Evolutionary conservation across 2,888 invertebrate genomes (phyloP).

Genomic region (Andricus curvator): DNA sequence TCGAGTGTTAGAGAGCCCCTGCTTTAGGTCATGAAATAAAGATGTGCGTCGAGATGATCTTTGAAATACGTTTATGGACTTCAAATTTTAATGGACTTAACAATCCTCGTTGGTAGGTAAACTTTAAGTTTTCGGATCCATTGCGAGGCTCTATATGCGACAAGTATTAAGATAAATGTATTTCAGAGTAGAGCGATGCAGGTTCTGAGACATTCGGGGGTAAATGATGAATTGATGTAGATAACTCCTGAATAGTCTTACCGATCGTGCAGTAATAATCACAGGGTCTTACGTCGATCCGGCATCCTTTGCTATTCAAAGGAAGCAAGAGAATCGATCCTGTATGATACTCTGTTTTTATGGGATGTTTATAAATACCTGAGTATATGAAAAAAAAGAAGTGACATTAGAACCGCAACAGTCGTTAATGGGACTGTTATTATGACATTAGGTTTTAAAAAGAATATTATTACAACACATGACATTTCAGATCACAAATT

Average conservation of each 20-base stretch:
- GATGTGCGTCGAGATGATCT: slow-evolving; percentile 1
- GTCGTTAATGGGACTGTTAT: slow-evolving; percentile 23
- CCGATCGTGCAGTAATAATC: neutral
- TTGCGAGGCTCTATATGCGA: slow-evolving; percentile 4
- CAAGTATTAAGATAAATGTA: slow-evolving; percentile 27
- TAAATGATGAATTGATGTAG: slow-evolving; percentile 19
- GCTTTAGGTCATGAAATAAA: slow-evolving; percentile 15
- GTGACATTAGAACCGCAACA: neutral
- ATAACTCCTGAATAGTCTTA: slow-evolving; percentile 13
- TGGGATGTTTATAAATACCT: slow-evolving; percentile 30
- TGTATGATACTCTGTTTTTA: slow-evolving; percentile 10
- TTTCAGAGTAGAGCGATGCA: slow-evolving; percentile 29
- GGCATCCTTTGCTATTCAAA: slow-evolving; percentile 6
- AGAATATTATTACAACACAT: slow-evolving; percentile 12
- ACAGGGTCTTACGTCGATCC: neutral
- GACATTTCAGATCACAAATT: slow-evolving; percentile 31
- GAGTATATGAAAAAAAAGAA: slow-evolving; percentile 16
- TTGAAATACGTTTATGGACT: slow-evolving; percentile 23
- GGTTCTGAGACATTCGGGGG: neutral
- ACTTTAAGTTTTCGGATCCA: slow-evolving; percentile 11
- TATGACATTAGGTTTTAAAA: slow-evolving; percentile 12
- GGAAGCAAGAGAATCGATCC: neutral
- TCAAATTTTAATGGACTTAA: slow-evolving; percentile 32
- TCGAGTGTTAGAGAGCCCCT: slow-evolving; percentile 18
- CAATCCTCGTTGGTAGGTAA: slow-evolving; percentile 20